Percentiles rank a stretch among this genome's conserved stretches.
Evolutionary conservation across 1,140 invertebrate species (phyloP).

Genomic region (Drosophila erecta): DNA sequence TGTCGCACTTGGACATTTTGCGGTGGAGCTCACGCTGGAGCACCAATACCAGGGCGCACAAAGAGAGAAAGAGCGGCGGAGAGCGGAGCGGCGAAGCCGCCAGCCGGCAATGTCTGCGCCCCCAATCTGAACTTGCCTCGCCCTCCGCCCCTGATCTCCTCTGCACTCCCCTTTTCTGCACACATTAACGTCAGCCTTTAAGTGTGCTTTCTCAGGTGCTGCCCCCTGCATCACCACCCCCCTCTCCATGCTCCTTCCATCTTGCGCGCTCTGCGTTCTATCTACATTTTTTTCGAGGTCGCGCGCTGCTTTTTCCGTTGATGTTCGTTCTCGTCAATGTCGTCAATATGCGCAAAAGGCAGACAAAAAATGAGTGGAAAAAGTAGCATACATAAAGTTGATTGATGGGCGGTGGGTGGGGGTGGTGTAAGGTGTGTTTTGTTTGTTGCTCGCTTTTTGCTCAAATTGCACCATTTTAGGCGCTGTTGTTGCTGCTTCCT

Average conservation of each 20-base stretch:
- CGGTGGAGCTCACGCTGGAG: conserved; percentile 59
- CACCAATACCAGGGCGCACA: conserved; percentile 49
- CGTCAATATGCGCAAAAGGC: conserved; percentile 58
- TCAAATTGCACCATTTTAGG: conserved; percentile 34
- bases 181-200: conserved; percentile 73
- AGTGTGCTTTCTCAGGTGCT: conserved; percentile 79
- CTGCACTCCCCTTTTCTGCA: conserved; percentile 14
- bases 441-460: conserved; percentile 29
- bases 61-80: neutral
- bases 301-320: conserved; percentile 58
- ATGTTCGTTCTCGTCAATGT: conserved; percentile 67
- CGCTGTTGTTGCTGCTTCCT: conserved; percentile 39
- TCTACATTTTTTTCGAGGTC: conserved; percentile 77
- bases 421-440: conserved; percentile 21
- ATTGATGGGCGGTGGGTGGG: conserved; percentile 21
- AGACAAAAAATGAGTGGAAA: conserved; percentile 5
- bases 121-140: conserved; percentile 51
- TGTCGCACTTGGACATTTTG: conserved; percentile 76
- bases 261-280: conserved; percentile 45
- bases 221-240: neutral
- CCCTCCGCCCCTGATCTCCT: neutral
- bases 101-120: conserved; percentile 72
- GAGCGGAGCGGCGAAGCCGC: conserved; percentile 25
- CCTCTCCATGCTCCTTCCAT: conserved; percentile 17
- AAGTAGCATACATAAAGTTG: conserved; percentile 30